Base-by-base conservation (phyloP, 2,888 invertebrate species). In the Stictocephala bisonia region DNA sequence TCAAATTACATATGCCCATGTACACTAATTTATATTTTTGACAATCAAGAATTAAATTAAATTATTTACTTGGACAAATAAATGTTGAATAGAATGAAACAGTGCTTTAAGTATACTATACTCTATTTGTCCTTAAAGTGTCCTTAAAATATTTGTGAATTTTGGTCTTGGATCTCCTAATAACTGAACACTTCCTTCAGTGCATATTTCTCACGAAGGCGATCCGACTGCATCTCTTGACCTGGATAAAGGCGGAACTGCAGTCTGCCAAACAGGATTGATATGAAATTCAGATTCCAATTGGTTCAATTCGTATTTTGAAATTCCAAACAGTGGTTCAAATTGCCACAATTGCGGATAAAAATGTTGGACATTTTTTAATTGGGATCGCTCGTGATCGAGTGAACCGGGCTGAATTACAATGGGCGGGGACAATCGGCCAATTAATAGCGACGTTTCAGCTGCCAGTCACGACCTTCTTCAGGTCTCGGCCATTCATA, bases 371-470 rank as follows among this genome's bases (percentile, higher is more conserved):
- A 60, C 35, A 60, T 60, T 20, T 40, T 60, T 60, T 60, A 60
- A 60, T 60, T 60, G 60, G 41, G 6, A 60, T 35, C 18, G 60
- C 22, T 15, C 20, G 60, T 40, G 26, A 6, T n/a, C 35, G 35
- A 41, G 40, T 20, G 60, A 35, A 20, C 22, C n/a, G n/a, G n/a
- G n/a, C n/a, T n/a, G n/a, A 31, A 60, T 31, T 18, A 40, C 15
- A 24, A 31, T 3, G 9, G 40, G 7, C n/a, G n/a, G 24, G 24
- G 44, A 44, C 44, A n/a, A n/a, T n/a, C 15, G 15, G 9, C 44
- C 44, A 44, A 44, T 44, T 44, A 44, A n/a, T 44, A 40, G 11
- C 60, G 40, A 26, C 60, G 60, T 40, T 60, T 60, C 60, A 41
- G 60, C 40, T 40, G 35, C 60, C 22, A 4, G 13, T 29, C 60